phyloP scores from a whole-genome alignment of 64 coral and sea anemone species.

The Hydrozoanthus tunicans region DNA sequence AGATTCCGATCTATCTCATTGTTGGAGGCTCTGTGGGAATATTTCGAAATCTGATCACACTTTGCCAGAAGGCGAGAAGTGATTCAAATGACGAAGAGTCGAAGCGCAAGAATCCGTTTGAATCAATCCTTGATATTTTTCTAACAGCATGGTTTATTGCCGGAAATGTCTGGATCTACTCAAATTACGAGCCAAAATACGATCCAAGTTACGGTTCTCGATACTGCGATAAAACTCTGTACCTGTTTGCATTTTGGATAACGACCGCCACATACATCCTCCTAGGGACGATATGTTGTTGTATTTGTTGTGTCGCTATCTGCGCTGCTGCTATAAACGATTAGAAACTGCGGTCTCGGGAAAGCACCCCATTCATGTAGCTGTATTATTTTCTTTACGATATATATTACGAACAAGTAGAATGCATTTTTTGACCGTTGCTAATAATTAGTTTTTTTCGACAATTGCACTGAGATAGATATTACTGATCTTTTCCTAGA shows the following conservation, averaged over 20 bases:
- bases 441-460: too few relatives aligned
- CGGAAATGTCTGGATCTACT: conserved; percentile 97
- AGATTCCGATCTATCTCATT: conserved; percentile 98
- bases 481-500: too few relatives aligned
- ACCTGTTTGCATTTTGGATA: conserved; percentile 95
- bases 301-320: conserved; percentile 83
- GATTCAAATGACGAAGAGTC: conserved; percentile 47
- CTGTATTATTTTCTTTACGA: too few relatives aligned
- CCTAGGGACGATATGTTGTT: conserved; percentile 68
- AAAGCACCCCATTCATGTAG: too few relatives aligned
- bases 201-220: rapidly evolving
- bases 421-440: too few relatives aligned
- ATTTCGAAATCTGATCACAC: conserved; percentile 78
- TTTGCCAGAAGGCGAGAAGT: conserved; percentile 69
- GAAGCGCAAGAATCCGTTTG: conserved; percentile 52
- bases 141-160: conserved; percentile 92
- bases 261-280: conserved; percentile 86
- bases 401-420: too few relatives aligned
- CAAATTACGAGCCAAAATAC: conserved; percentile 56
- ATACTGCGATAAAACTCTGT: conserved; percentile 86
- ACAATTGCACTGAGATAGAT: too few relatives aligned
- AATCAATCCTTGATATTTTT: conserved; percentile 84
- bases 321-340: conserved; percentile 68
- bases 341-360: neutral
- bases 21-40: conserved; percentile 87